Conservation (phyloP, 1,140 invertebrate species). For the Tetragnatha versicolor region DNA sequence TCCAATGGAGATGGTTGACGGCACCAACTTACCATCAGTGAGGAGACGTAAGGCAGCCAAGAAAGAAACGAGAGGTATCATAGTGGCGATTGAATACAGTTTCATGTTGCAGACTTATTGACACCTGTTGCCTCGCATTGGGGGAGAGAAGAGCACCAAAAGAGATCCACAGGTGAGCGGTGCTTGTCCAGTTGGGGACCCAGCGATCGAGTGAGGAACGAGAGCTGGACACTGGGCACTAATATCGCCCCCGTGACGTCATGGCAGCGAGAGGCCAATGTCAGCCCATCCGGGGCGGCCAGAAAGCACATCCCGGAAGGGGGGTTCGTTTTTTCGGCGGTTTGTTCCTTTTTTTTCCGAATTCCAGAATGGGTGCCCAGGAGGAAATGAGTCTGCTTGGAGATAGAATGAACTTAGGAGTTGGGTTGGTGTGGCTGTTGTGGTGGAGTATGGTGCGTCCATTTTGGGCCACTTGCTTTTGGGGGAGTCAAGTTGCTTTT, state of each 20-base stretch:
- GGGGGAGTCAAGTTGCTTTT: not conserved
- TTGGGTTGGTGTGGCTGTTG: not conserved
- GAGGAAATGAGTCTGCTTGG: slow-evolving; percentile 36
- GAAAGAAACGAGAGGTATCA: slow-evolving; percentile 83
- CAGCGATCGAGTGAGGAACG: slow-evolving; percentile 15
- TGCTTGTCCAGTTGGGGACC: not conserved
- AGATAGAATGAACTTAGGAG: slow-evolving; percentile 19
- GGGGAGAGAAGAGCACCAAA: not conserved
- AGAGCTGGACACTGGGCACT: slow-evolving; percentile 26
- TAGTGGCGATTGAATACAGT: slow-evolving; percentile 59
- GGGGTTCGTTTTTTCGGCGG: slow-evolving; percentile 20
- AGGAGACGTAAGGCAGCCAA: slow-evolving; percentile 81
- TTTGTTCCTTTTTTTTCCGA: too few species aligned
- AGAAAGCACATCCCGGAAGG: slow-evolving; percentile 51
- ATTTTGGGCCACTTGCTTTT: not conserved
- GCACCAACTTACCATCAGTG: slow-evolving; percentile 76
- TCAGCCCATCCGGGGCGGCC: slow-evolving; percentile 25
- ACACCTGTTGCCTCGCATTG: not conserved
- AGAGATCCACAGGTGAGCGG: not conserved
- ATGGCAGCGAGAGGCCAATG: slow-evolving; percentile 35
- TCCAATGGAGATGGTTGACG: too few species aligned
- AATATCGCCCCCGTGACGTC: slow-evolving; percentile 50
- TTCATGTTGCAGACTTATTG: slow-evolving; percentile 45
- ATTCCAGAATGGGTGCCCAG: slow-evolving; percentile 46
- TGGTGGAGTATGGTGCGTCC: not conserved